A percentile compares a stretch with the other conserved stretches of the same genome.
phyloP scores from a whole-genome alignment of 2,888 invertebrate genomes.

The Tetropium fuscum region DNA sequence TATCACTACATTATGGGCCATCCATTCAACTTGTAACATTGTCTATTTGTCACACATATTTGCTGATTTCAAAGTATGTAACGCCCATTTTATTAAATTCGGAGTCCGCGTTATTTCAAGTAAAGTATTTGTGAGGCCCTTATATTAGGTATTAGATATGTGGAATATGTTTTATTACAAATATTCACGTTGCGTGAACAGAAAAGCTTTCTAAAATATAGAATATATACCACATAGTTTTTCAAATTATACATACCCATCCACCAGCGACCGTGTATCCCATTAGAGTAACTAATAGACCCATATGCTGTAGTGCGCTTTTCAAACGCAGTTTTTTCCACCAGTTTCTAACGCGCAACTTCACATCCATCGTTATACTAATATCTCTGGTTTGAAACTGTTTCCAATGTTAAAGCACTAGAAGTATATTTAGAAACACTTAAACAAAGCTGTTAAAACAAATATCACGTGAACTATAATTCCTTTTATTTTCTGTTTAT shows the following conservation, averaged over 20 bases:
- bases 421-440: conserved; percentile 33
- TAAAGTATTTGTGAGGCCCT: too few species aligned
- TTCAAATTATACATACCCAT: conserved; percentile 73
- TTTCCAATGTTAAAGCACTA: conserved; percentile 35
- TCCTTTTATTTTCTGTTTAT: conserved; percentile 12
- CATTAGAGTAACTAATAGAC: conserved; percentile 80
- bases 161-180: too few species aligned
- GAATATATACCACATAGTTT: too few species aligned
- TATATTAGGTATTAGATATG: too few species aligned
- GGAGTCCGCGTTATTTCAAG: too few species aligned
- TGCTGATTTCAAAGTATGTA: too few species aligned
- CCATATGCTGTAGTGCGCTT: conserved; percentile 78
- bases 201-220: too few species aligned
- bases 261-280: conserved; percentile 84
- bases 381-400: conserved; percentile 52
- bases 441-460: conserved; percentile 28
- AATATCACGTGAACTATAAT: conserved; percentile 21
- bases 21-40: too few species aligned
- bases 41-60: too few species aligned
- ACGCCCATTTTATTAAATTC: too few species aligned
- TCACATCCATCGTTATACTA: conserved; percentile 58
- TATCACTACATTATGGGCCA: too few species aligned
- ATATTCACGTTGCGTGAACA: too few species aligned
- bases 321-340: conserved; percentile 74
- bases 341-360: conserved; percentile 60